Evolutionary conservation across 2,888 invertebrate species (phyloP), one percentile per base, ranked within the genome.

Genomic region (Rhaphigaster nebulosa): DNA sequence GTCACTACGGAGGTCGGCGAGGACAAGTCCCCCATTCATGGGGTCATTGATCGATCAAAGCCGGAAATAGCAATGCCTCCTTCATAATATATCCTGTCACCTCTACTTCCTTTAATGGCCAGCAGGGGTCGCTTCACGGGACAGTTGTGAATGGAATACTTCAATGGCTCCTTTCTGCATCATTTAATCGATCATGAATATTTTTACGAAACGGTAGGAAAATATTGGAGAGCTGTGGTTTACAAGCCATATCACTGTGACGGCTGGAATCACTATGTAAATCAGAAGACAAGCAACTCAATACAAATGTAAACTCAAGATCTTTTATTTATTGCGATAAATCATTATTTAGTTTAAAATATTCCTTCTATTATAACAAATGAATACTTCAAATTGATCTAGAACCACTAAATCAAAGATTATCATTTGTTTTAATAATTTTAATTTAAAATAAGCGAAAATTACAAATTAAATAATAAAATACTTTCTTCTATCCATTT

Each of bases 51-150:
- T 84, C 84, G 84, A 84, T 50, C 84, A 41, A 50, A 45, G 84
- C 45, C 45, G 84, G 84, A 84, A 84, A 84, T 84, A 84, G 84
- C 84, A 84, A 50, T 84, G n/a, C 84, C 84, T 84, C 84, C 84
- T 84, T 84, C 45, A 84, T 50, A 84, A 41, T 50, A 84, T 50
- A 84, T 50, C 84, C 84, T 84, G 84, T 50, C 84, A 45, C 84
- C 84, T 76, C 84, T 84, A 50, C 45, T 84, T 84, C 84, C 84
- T 84, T 84, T 84, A 84, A 84, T 45, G 84, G 84, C 84, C 84
- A 23, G 1, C 34, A 84, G 84, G 84, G 84, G 45, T 13, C 45
- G 84, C 41, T 84, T 45, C 84, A 41, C 45, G 41, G n/a, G 50
- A 6, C 84, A 13, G 41, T 84, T 84, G 84, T 84, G 84, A 84